A percentile compares a stretch with the other conserved stretches of the same genome.
These are phyloP conservation scores for Leptopilina myrica DNA, from an alignment of 2,888 invertebrate species.

Conservation along the genomic window DNA sequence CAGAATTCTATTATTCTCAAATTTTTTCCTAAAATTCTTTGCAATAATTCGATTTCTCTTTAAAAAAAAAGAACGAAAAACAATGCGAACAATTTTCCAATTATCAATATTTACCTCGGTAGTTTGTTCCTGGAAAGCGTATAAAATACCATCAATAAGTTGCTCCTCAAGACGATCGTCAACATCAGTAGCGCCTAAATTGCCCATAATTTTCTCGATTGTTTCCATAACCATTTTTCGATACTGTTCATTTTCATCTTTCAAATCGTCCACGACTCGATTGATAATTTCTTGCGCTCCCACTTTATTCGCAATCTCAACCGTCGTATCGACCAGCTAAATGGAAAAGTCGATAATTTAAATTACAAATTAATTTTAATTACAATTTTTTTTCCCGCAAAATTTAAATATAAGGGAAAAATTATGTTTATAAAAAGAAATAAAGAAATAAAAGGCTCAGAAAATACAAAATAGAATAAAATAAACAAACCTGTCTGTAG, in stretches of 20 bases:
- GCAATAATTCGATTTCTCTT: no score
- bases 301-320: conserved; percentile 99
- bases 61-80: no score
- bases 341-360: conserved; percentile 46
- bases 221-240: conserved; percentile 99
- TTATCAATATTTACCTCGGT: conserved; percentile 84
- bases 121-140: conserved; percentile 99
- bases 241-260: conserved; percentile 99
- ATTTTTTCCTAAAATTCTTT: no score
- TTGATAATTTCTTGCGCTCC: conserved; percentile 99
- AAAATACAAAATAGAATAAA: no score
- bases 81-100: neutral
- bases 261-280: conserved; percentile 98
- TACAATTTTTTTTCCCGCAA: neutral
- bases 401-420: conserved; percentile 1
- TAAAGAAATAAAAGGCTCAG: no score
- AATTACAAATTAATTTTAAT: conserved; percentile 8
- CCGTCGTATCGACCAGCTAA: conserved; percentile 97
- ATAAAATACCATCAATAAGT: conserved; percentile 98
- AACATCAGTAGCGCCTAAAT: conserved; percentile 98
- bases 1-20: no score
- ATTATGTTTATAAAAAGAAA: neutral
- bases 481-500: conserved; percentile 85
- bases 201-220: conserved; percentile 98
- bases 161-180: conserved; percentile 99